phyloP scores from a whole-genome alignment of 92 coral and sea anemone species.

The Porites cylindrica region DNA sequence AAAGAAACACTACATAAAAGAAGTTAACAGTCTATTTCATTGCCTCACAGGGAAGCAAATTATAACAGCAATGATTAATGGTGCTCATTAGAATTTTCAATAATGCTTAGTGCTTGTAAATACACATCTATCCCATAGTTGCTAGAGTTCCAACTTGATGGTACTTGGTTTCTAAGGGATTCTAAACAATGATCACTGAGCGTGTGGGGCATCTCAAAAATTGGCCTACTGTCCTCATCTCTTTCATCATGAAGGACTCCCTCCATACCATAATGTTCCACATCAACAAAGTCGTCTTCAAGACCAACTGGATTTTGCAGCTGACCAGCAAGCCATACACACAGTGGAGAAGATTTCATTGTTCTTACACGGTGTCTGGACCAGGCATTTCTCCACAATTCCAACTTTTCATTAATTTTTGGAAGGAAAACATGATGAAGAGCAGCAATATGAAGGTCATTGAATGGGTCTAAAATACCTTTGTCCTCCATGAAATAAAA shows the following conservation, averaged over 20 bases:
- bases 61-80: neutral
- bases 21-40: neutral
- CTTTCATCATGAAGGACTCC: conserved; percentile 39
- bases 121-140: too few species aligned
- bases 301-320: conserved; percentile 71
- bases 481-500: conserved; percentile 79
- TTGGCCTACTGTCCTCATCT: conserved; percentile 3
- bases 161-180: too few species aligned
- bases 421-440: conserved; percentile 66
- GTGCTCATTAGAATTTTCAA: neutral
- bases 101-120: too few species aligned
- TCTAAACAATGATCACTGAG: too few species aligned
- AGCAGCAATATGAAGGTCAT: conserved; percentile 51
- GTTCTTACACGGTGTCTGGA: conserved; percentile 74
- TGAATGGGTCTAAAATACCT: conserved; percentile 63
- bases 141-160: too few species aligned
- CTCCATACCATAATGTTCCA: conserved; percentile 46
- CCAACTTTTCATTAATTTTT: conserved; percentile 56
- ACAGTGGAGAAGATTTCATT: conserved; percentile 60
- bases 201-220: neutral
- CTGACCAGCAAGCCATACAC: conserved; percentile 70
- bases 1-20: neutral
- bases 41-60: neutral
- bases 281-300: conserved; percentile 14
- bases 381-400: conserved; percentile 74